Base-by-base conservation (phyloP, 2,888 invertebrate genomes). In the Drosophila nr. medialis region DNA sequence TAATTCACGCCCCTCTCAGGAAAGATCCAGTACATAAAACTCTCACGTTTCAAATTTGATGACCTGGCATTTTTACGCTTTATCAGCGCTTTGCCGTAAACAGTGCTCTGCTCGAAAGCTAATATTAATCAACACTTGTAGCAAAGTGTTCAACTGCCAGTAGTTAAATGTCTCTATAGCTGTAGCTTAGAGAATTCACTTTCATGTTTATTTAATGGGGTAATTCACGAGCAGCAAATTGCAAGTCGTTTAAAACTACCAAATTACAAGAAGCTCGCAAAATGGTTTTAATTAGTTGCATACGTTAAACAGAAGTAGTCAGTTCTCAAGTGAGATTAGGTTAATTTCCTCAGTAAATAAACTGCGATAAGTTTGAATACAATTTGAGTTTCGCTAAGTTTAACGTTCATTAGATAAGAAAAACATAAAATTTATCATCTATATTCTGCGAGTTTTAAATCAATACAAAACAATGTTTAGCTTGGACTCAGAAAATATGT, bases 31-130 rank as follows among this genome's bases (percentile, higher is more conserved):
- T 71, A 61, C 32, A 61, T 62, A 68, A 77, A 71, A 67, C 65
- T 83, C 77, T 80, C 80, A 81, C 69, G 86, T 75, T 74, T 71
- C 69, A 73, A 72, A 72, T 81, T 80, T 78, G 75, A 83, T 73
- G 74, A 53, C 42, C 59, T 45, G 61, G 61, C 66, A 71, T 64
- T 80, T 80, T 77, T 51, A 36, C 56, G 72, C 84, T 78, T 75
- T 84, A 80, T 83, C 86, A 74, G 77, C 64, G 30, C 58, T 75
- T 68, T 72, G 45, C 62, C 64, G 61, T 68, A 60, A 61, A 58
- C 64, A 40, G 49, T 36, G 55, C 32, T 34, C 67, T 62, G 59
- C 32, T 59, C 64, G 64, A 60, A 62, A 51, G 61, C 65, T 34
- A 58, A 55, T 61, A 73, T 72, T 30, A 70, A 64, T 69, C 60